phyloP scores from a whole-genome alignment of 2,797 vertebrate species.

The Centropyge bicolor region DNA sequence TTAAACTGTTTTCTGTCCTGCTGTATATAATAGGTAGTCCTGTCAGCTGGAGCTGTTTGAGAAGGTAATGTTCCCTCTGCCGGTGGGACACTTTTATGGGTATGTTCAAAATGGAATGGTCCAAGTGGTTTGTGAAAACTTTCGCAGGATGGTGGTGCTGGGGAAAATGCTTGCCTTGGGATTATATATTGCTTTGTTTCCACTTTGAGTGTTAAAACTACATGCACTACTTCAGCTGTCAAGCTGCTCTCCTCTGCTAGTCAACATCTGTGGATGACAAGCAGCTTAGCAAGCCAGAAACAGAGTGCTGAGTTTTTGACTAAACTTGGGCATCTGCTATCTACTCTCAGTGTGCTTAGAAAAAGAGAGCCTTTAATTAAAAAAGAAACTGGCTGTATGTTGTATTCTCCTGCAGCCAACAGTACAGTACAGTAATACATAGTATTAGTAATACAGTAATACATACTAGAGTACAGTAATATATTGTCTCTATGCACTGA shows the following conservation, averaged over 20 bases:
- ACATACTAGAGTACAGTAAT: constrained; percentile 8
- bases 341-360: constrained; percentile 22
- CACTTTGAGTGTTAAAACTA: constrained; percentile 59
- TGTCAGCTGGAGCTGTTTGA: constrained; percentile 58
- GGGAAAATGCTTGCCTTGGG: constrained; percentile 51
- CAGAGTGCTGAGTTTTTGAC: constrained; percentile 53
- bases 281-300: constrained; percentile 60
- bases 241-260: constrained; percentile 63
- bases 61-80: constrained; percentile 58
- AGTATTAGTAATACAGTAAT: no score
- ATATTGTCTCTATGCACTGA: not conserved
- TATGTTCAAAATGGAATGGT: constrained; percentile 59
- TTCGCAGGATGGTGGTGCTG: constrained; percentile 36
- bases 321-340: constrained; percentile 51
- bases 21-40: constrained; percentile 64
- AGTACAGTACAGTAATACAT: constrained; percentile 13
- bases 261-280: constrained; percentile 70
- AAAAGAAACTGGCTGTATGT: constrained; percentile 19
- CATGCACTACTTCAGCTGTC: constrained; percentile 66
- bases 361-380: constrained; percentile 15
- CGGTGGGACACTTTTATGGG: constrained; percentile 54
- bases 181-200: constrained; percentile 68
- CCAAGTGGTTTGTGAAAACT: constrained; percentile 62
- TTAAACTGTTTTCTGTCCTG: constrained; percentile 51
- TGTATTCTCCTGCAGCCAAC: constrained; percentile 10